Base-by-base conservation (phyloP, 1,140 invertebrate genomes). In the Lepidostoma basale region DNA sequence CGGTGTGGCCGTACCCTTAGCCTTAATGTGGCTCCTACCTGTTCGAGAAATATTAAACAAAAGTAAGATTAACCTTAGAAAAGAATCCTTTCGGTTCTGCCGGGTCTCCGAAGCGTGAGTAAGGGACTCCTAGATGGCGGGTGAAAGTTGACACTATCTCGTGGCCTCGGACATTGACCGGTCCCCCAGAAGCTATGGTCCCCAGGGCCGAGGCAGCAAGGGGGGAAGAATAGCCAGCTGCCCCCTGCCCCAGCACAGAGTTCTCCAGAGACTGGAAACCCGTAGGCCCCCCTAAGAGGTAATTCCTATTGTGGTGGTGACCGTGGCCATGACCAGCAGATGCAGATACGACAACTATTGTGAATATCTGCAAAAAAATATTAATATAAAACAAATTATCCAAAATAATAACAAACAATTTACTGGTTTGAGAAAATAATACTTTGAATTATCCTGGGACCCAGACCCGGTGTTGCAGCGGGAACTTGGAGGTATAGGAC, bases 11-110 rank as follows among this genome's bases (percentile, higher is more conserved):
- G n/a, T n/a, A n/a, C n/a, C n/a, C n/a, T n/a, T n/a, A n/a, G n/a
- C n/a, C n/a, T n/a, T n/a, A n/a, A n/a, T n/a, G n/a, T n/a, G n/a
- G n/a, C n/a, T n/a, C n/a, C n/a, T n/a, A n/a, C n/a, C n/a, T n/a
- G n/a, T n/a, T n/a, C n/a, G n/a, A n/a, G n/a, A n/a, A n/a, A n/a
- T n/a, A n/a, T n/a, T n/a, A n/a, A n/a, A n/a, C n/a, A n/a, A n/a
- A n/a, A n/a, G n/a, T n/a, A n/a, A n/a, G n/a, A 56, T 56, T 56
- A 56, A 56, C 52, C 52, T 56, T 56, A 56, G 36, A 56, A 8
- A 14, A 6, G 10, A 2, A 3, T 2, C 0, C 18, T 22, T 33
- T 56, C n/a, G 33, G 28, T 33, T 56, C 28, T 2, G 23, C 30
- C 5, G 52, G 52, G 0, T 33, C 16, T 56, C 52, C 52, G 5